Evolutionary conservation across 2,888 invertebrate genomes (phyloP), one percentile per base, ranked within the genome.

Genomic region (Esperia sulphurella): DNA sequence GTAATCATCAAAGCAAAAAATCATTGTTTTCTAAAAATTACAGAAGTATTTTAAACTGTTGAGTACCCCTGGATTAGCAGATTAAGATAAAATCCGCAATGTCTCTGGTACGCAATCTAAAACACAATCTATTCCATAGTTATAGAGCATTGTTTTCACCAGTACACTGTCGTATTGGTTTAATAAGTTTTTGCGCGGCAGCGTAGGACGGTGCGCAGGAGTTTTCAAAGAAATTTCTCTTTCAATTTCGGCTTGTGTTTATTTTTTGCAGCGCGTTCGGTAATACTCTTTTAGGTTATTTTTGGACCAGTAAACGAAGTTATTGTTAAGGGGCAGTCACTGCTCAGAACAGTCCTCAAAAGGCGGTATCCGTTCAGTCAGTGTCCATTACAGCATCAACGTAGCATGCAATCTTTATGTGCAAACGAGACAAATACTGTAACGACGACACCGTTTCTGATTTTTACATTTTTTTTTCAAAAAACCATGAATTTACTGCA

Each of bases 211-310:
- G 56, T 54, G 74, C 63, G 67, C 77, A 74, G 67, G 73, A 68
- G 68, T 71, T 72, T 75, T 71, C 75, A 71, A 76, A 71, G 76
- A 78, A 75, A 70, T 68, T 74, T 70, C 66, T 70, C 67, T 75
- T 69, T 70, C 63, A 55, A 55, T 63, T 66, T 57, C 43, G 52
- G 48, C 41, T 54, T 48, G 54, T 57, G 71, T 70, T 71, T 67
- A 75, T 81, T 79, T 78, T 61, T 52, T 49, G 49, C 58, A 60
- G 66, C 61, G 67, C 63, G 70, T 73, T 69, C 53, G 56, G 63
- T 71, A 63, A 71, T 72, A 69, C 69, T 73, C 60, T 72, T 66
- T 55, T 51, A 54, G 47, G 61, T 57, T 54, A 55, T 61, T 62
- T 33, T 41, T 8, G 10, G 41, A 10, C 21, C 12, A 39, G 21